Percentiles rank a stretch among this genome's conserved stretches.
Evolutionary conservation across 2,888 invertebrate species (phyloP).

Genomic region (Suillia variegata): DNA sequence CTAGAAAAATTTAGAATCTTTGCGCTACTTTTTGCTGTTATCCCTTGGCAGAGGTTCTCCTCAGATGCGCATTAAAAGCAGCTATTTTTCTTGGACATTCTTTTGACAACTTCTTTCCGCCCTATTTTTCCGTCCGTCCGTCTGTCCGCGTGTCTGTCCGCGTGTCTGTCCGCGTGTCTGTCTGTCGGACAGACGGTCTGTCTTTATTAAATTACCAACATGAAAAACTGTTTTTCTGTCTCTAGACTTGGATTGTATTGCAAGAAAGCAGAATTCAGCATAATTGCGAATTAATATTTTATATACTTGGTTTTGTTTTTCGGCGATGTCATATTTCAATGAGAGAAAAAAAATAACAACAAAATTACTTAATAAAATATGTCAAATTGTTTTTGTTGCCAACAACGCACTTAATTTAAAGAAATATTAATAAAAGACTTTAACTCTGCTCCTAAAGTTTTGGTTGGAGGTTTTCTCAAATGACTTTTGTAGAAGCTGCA

Average conservation of each 20-base stretch:
- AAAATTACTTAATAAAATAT: background rate
- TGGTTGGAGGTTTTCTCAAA: background rate
- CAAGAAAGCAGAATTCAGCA: too few relatives aligned
- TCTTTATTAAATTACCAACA: too few relatives aligned
- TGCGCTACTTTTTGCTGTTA: too few relatives aligned
- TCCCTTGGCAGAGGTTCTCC: background rate
- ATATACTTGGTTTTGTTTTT: background rate
- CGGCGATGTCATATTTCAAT: background rate
- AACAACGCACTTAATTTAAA: background rate
- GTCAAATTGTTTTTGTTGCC: background rate
- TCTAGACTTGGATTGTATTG: too few relatives aligned
- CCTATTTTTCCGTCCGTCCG: background rate
- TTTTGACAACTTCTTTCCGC: background rate
- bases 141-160: too few relatives aligned
- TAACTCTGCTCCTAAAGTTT: background rate
- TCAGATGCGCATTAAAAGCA: background rate
- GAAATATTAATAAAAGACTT: background rate
- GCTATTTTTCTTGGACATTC: background rate
- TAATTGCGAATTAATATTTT: conserved; percentile 4
- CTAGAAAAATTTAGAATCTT: too few relatives aligned
- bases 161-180: too few relatives aligned
- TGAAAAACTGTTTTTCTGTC: too few relatives aligned
- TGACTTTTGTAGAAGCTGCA: too few relatives aligned
- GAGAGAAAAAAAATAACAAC: background rate
- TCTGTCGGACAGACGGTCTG: too few relatives aligned